phyloP scores from a whole-genome alignment of 2,888 invertebrate genomes.

The Drosophila melanosoma region DNA sequence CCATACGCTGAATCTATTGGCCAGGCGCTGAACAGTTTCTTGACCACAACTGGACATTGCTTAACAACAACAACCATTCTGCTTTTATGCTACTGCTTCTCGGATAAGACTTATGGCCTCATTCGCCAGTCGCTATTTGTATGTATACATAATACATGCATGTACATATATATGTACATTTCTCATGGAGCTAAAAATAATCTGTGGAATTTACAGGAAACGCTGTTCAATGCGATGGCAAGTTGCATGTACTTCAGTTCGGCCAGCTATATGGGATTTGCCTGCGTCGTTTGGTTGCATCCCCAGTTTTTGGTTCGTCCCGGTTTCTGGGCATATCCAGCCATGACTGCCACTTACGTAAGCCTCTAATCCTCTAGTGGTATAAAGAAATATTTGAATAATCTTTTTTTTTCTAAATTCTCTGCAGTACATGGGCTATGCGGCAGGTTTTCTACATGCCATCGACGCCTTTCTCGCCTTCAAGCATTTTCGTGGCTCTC shows the following conservation, averaged over 20 bases:
- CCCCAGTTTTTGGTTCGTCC: conserved; percentile 90
- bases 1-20: conserved; percentile 91
- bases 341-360: conserved; percentile 94
- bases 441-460: conserved; percentile 91
- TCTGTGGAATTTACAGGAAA: conserved; percentile 87
- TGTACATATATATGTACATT: no score
- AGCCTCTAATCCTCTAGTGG: conserved; percentile 84
- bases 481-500: conserved; percentile 88
- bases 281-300: conserved; percentile 91
- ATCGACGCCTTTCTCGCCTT: conserved; percentile 92
- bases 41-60: conserved; percentile 92
- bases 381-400: neutral
- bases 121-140: conserved; percentile 94
- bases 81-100: conserved; percentile 91
- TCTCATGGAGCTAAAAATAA: neutral
- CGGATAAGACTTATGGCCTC: conserved; percentile 90
- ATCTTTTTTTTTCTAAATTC: conserved; percentile 27
- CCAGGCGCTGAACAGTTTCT: conserved; percentile 91
- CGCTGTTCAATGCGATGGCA: conserved; percentile 91
- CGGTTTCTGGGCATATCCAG: conserved; percentile 94
- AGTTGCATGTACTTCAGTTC: conserved; percentile 92
- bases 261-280: conserved; percentile 92
- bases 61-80: conserved; percentile 91
- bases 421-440: conserved; percentile 91
- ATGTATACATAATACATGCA: conserved; percentile 84